A percentile compares a stretch with the other conserved stretches of the same genome.
Evolutionary conservation across 2,888 invertebrate species (phyloP).

Genomic region (Limnephilus auricula): DNA sequence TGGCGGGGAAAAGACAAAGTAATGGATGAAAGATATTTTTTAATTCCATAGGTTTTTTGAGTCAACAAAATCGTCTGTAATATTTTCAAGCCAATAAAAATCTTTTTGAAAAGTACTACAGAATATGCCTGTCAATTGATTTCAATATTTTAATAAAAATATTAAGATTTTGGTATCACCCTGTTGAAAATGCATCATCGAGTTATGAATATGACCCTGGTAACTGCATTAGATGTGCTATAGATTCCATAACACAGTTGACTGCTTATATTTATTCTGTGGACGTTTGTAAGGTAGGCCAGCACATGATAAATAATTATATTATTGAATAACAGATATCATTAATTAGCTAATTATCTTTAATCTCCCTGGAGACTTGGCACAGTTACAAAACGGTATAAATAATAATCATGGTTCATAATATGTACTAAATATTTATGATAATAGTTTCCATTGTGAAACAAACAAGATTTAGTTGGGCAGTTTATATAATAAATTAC

Average conservation of each 20-base stretch:
- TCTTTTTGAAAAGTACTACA: not conserved
- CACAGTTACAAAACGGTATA: not conserved
- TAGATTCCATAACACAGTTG: not conserved
- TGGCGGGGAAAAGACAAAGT: too few relatives aligned
- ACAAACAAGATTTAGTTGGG: too few relatives aligned
- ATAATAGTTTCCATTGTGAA: too few relatives aligned
- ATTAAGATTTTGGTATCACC: not conserved
- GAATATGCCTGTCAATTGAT: not conserved
- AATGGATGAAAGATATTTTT: too few relatives aligned
- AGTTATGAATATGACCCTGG: not conserved
- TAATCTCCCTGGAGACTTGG: not conserved
- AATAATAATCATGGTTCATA: not conserved
- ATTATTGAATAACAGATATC: not conserved
- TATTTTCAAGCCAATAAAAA: too few relatives aligned
- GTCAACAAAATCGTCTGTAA: too few relatives aligned
- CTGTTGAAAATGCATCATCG: not conserved
- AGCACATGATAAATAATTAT: not conserved
- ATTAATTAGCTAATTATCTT: not conserved
- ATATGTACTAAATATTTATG: not conserved
- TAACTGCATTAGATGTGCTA: not conserved
- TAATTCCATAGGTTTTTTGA: too few relatives aligned
- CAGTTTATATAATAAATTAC: too few relatives aligned
- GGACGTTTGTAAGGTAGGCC: not conserved
- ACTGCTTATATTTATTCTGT: not conserved
- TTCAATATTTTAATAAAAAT: not conserved